A percentile compares a stretch with the other conserved stretches of the same genome.
phyloP scores from a whole-genome alignment of 2,797 vertebrate species.

The Setipinna tenuifilis region DNA sequence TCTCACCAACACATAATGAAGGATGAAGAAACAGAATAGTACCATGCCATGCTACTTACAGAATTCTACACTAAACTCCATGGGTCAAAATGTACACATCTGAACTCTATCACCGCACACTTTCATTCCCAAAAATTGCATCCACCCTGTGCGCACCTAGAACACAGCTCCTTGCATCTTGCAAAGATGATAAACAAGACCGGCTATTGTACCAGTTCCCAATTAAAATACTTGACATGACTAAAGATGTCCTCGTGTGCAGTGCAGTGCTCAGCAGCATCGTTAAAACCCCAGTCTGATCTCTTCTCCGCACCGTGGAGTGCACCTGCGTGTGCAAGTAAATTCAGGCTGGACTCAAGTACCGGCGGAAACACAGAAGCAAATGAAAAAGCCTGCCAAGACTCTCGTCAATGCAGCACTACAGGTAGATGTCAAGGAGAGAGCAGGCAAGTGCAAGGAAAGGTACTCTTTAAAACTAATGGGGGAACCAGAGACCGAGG shows the following conservation, averaged over 20 bases:
- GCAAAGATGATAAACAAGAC: not conserved
- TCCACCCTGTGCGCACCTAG: not conserved
- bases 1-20: no score
- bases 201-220: no score
- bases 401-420: constrained; percentile 8
- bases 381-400: constrained; percentile 3
- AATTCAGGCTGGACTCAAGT: not conserved
- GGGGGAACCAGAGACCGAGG: not conserved
- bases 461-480: constrained; percentile 15
- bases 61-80: no score
- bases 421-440: constrained; percentile 9
- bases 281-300: not conserved
- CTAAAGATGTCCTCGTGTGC: not conserved
- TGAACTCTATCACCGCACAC: no score
- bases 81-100: no score
- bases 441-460: not conserved
- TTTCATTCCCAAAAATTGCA: no score
- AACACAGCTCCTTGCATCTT: not conserved
- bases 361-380: not conserved
- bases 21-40: no score
- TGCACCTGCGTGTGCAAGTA: not conserved
- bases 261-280: not conserved
- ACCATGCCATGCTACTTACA: no score
- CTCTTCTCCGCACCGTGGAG: not conserved
- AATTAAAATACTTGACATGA: not conserved